Conservation (phyloP, 2,113 vertebrate genomes). For the human (Homo sapiens) region GRCh38 chrX:16200501-16201000, state of each 20-base stretch:
- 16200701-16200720: not conserved
- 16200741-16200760: not conserved
- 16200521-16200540: not conserved
- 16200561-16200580: not conserved
- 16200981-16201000: constrained; percentile 12
- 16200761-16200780: not conserved
- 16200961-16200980: constrained; percentile 49
- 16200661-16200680: not conserved
- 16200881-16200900: not conserved
- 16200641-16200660: not conserved
- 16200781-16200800: not conserved
- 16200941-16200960: constrained; percentile 28
- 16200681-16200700: not conserved
- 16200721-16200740: not conserved
- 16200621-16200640: not conserved
- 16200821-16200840: not conserved
- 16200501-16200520: not conserved
- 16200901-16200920: not conserved
- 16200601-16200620: not conserved
- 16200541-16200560: not conserved
- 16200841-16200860: not conserved
- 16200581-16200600: not conserved
- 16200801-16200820: not conserved
- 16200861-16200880: constrained; percentile 16
- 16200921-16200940: constrained; percentile 3